A percentile compares a stretch with the other conserved stretches of the same genome.
Conservation (phyloP, 2,113 vertebrate genomes). For the Struthidea cinerea region DNA sequence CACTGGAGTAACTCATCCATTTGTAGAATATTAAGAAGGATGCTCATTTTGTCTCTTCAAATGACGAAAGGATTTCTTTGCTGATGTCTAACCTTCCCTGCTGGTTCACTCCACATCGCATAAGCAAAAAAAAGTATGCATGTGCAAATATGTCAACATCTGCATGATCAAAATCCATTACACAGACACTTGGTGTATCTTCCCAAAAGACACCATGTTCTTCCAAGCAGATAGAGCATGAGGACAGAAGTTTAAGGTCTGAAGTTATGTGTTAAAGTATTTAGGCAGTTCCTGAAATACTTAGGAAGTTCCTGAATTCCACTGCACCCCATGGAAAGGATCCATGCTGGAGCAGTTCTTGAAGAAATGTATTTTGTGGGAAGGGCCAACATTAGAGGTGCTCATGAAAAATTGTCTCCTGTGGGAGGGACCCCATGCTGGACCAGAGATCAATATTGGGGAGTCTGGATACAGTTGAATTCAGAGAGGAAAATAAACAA, state of each 20-base stretch:
- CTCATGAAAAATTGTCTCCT: neutral
- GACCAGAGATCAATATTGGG: neutral
- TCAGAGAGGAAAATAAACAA: neutral
- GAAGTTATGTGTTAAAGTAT: neutral
- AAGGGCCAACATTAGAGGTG: neutral
- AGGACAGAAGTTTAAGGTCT: neutral
- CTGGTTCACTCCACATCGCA: rapidly evolving
- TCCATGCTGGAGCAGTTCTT: neutral
- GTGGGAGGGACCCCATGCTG: neutral
- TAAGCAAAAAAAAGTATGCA: neutral
- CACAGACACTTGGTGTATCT: neutral
- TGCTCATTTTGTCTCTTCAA: neutral
- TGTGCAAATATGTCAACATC: neutral
- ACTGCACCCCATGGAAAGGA: neutral
- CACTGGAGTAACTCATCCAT: neutral
- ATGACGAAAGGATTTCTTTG: neutral
- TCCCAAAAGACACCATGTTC: neutral
- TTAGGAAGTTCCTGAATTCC: neutral
- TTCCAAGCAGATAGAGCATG: neutral
- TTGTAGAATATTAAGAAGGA: neutral
- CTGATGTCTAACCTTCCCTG: neutral
- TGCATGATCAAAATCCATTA: neutral
- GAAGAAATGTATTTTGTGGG: neutral
- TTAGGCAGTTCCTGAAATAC: neutral
- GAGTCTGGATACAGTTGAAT: neutral